These are phyloP conservation scores for Patella depressa DNA, from an alignment of 2,888 invertebrate genomes.

Conservation along the genomic window DNA sequence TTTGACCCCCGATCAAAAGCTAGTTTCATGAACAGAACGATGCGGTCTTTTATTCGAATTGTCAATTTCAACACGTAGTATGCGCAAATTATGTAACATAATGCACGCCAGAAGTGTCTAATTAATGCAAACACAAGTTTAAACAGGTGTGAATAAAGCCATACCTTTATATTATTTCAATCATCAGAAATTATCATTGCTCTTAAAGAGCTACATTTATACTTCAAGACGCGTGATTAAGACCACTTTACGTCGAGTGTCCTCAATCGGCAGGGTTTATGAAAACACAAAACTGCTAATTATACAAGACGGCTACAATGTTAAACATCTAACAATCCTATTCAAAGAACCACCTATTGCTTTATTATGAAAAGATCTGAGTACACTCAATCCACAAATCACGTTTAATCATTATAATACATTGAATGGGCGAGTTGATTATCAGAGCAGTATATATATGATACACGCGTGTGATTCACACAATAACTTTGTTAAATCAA, in stretches of 20 bases:
- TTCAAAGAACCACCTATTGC: background rate
- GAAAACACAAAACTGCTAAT: slow-evolving; percentile 8
- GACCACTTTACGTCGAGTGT: background rate
- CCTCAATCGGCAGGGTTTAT: background rate
- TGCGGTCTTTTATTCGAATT: too few species aligned
- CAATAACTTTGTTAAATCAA: background rate
- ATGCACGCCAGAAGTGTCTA: too few species aligned
- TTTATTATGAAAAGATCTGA: background rate
- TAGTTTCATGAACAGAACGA: too few species aligned
- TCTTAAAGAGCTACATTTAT: slow-evolving; percentile 3
- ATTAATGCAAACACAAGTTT: too few species aligned
- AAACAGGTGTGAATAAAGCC: too few species aligned
- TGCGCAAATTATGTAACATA: too few species aligned
- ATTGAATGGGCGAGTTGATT: background rate
- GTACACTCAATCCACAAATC: background rate
- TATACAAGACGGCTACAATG: background rate
- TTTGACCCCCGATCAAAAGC: too few species aligned
- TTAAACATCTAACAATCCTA: background rate
- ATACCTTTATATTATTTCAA: background rate
- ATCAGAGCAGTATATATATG: background rate
- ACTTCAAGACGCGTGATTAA: slow-evolving; percentile 5
- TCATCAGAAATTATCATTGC: background rate
- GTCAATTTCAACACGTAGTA: too few species aligned
- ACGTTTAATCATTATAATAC: slow-evolving; percentile 9
- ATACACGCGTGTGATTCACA: background rate